Conservation (phyloP, 2,888 invertebrate genomes). For the Syritta pipiens region DNA sequence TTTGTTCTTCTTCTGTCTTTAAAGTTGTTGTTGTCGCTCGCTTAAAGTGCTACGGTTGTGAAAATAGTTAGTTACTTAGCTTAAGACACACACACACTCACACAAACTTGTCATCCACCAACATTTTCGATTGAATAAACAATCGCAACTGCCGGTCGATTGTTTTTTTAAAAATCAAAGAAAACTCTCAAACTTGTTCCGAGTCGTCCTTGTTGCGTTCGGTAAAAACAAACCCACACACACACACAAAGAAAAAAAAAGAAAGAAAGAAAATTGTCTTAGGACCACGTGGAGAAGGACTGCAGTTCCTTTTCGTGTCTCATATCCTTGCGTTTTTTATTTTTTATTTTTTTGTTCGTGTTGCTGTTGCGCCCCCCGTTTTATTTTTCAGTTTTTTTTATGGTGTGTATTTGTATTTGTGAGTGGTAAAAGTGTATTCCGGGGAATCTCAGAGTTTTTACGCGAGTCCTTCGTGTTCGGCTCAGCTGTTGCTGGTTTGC, state of each 20-base stretch:
- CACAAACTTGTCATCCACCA: conserved; percentile 3
- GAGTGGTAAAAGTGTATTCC: conserved; percentile 21
- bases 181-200: conserved; percentile 39
- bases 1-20: conserved; percentile 1
- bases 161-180: no score
- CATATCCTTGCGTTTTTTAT: conserved; percentile 15
- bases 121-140: conserved; percentile 67
- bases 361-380: no score
- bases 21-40: conserved; percentile 74
- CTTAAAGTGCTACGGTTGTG: conserved; percentile 78
- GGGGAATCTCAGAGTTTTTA: conserved; percentile 5
- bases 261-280: conserved; percentile 20
- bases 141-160: conserved; percentile 64
- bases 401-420: conserved; percentile 24
- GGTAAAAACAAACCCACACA: no score
- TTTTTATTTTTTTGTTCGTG: conserved; percentile 19
- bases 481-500: conserved; percentile 63
- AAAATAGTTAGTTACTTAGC: conserved; percentile 69
- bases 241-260: neutral
- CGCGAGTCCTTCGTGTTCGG: conserved; percentile 1
- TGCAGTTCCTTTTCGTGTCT: conserved; percentile 43
- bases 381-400: no score
- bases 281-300: conserved; percentile 1
- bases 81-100: conserved; percentile 13
- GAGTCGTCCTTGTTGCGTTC: conserved; percentile 62